Percentiles rank a stretch among this genome's conserved stretches.
Conservation (phyloP, 2,888 invertebrate genomes). For the Gandaritis pyraliata region DNA sequence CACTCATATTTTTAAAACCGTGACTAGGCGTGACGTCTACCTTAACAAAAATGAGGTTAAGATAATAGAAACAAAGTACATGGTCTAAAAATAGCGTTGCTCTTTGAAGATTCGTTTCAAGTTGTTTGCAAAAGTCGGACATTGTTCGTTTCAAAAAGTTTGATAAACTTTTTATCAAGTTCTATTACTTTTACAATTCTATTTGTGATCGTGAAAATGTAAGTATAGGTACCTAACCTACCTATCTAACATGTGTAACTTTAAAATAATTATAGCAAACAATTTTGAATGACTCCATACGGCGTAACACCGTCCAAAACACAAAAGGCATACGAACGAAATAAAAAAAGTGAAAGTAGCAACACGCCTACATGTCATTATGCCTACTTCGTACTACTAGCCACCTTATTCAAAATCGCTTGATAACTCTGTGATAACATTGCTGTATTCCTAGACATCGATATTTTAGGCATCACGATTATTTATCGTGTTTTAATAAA, state of each 20-base stretch:
- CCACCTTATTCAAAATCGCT: slow-evolving; percentile 35
- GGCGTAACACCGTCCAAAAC: slow-evolving; percentile 72
- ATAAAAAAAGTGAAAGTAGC: slow-evolving; percentile 79
- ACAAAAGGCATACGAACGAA: slow-evolving; percentile 79
- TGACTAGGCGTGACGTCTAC: no score
- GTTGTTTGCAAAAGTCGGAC: no score
- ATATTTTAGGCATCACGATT: no score
- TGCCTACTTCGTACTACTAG: slow-evolving; percentile 20
- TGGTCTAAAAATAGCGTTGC: no score
- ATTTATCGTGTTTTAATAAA: no score
- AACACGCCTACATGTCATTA: slow-evolving; percentile 46
- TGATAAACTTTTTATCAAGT: neutral
- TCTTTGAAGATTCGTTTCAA: no score
- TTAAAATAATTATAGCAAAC: neutral
- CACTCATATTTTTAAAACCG: neutral
- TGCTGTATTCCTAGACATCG: no score
- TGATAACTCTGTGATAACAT: neutral
- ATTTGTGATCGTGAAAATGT: no score
- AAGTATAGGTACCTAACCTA: no score
- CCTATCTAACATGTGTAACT: no score
- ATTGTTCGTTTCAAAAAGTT: neutral
- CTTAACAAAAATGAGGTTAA: no score
- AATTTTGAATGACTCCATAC: slow-evolving; percentile 37
- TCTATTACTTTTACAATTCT: neutral
- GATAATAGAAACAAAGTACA: no score